Evolutionary conservation across 2,888 invertebrate species (phyloP).

Genomic region (Atethmia centrago): DNA sequence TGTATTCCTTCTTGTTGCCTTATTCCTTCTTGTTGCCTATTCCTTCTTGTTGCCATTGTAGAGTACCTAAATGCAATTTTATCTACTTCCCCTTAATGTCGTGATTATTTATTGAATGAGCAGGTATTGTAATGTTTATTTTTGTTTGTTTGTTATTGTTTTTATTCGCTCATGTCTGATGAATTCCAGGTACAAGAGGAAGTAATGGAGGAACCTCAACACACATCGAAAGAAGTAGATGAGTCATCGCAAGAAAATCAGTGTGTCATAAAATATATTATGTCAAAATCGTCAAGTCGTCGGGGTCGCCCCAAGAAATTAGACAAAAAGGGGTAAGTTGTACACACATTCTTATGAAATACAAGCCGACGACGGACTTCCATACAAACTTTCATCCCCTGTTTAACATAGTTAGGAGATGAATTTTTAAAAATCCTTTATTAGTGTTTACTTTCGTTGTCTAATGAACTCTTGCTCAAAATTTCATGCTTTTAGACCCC

Average conservation of each 20-base stretch:
- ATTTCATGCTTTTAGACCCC: too few relatives aligned
- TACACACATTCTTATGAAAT: not conserved
- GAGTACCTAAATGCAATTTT: too few relatives aligned
- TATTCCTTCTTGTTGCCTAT: too few relatives aligned
- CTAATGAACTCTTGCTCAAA: too few relatives aligned
- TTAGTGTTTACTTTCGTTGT: too few relatives aligned
- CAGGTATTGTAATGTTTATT: not conserved
- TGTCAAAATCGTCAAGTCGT: constrained; percentile 9
- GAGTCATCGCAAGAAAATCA: constrained; percentile 4
- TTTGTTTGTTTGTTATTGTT: not conserved
- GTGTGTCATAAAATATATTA: constrained; percentile 15
- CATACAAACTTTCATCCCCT: too few relatives aligned
- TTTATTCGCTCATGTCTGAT: not conserved
- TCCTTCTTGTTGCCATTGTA: too few relatives aligned
- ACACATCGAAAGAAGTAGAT: not conserved
- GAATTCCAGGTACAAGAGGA: constrained; percentile 11
- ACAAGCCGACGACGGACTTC: not conserved
- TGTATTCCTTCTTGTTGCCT: too few relatives aligned
- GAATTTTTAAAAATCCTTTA: too few relatives aligned
- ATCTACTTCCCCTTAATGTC: too few relatives aligned
- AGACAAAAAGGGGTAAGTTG: constrained; percentile 35
- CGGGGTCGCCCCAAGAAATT: constrained; percentile 28
- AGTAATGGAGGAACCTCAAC: not conserved
- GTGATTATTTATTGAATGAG: too few relatives aligned
- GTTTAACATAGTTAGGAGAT: too few relatives aligned